phyloP scores from a whole-genome alignment of 2,113 vertebrate species.

The Trachemys scripta region DNA sequence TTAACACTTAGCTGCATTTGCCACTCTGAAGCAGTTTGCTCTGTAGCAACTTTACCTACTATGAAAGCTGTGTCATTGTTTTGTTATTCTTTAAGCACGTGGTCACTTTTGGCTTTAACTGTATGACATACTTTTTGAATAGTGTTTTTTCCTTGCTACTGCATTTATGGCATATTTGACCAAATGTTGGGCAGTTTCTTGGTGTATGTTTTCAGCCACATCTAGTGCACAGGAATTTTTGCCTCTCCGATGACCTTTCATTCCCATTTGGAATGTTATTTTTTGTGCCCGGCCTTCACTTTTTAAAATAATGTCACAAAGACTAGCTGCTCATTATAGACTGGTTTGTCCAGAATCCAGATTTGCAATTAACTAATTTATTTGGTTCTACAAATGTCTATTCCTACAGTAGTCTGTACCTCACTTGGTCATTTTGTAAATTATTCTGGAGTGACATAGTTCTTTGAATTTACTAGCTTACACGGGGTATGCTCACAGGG shows the following conservation, averaged over 20 bases:
- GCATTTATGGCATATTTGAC: background rate
- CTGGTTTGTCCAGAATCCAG: background rate
- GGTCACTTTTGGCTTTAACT: background rate
- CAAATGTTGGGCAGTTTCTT: background rate
- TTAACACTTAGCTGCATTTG: background rate
- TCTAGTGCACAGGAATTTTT: background rate
- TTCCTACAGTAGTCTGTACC: background rate
- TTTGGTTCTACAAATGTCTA: background rate
- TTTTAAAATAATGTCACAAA: background rate
- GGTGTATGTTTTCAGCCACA: background rate
- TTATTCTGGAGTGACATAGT: background rate
- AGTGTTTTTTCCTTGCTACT: constrained; percentile 28
- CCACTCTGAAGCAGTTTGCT: background rate
- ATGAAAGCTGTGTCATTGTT: background rate
- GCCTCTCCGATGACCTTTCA: background rate
- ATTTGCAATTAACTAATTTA: background rate
- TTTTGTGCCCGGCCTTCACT: background rate
- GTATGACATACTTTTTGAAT: background rate
- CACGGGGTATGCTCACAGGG: no score
- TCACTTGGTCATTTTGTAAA: background rate
- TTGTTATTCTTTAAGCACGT: background rate
- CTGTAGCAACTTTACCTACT: background rate
- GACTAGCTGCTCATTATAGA: background rate
- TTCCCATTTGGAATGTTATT: background rate
- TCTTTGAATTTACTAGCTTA: background rate